These are phyloP conservation scores for Strix occidentalis DNA, from an alignment of 2,797 vertebrate genomes.

Conservation along the genomic window DNA sequence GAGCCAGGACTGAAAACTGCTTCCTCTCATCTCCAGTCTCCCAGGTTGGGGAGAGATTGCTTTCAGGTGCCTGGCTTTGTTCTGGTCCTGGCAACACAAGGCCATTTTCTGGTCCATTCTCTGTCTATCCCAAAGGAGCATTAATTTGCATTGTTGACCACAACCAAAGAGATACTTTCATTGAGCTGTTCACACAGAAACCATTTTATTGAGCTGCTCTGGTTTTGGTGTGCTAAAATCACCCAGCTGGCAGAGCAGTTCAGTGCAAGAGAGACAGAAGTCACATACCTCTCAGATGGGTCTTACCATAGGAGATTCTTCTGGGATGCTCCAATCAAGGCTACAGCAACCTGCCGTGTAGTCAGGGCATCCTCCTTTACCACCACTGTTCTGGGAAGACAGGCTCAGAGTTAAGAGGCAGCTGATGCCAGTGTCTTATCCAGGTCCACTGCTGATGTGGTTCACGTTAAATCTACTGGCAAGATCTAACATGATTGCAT, in stretches of 20 bases:
- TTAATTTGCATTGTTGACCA: slow-evolving; percentile 26
- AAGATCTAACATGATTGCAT: neutral
- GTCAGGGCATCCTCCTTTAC: neutral
- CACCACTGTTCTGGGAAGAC: neutral
- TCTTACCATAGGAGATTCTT: neutral
- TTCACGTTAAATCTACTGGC: neutral
- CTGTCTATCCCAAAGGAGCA: neutral
- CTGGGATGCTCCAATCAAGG: neutral
- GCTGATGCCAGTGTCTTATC: neutral
- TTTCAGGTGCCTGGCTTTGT: neutral
- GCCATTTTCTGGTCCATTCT: neutral
- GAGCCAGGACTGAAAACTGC: neutral
- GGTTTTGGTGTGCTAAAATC: slow-evolving; percentile 10
- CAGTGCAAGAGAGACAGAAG: neutral
- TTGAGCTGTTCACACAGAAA: slow-evolving; percentile 4
- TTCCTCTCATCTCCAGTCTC: neutral
- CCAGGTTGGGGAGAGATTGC: neutral
- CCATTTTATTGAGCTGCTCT: slow-evolving; percentile 11
- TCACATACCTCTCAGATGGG: neutral
- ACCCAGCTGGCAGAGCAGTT: neutral
- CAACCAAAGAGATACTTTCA: neutral
- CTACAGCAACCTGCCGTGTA: neutral
- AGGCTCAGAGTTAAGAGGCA: neutral
- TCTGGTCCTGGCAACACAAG: neutral
- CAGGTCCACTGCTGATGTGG: neutral